Percentiles rank a stretch among this genome's conserved stretches.
phyloP scores from a whole-genome alignment of 2,888 invertebrate genomes.

The Cantharis lateralis region DNA sequence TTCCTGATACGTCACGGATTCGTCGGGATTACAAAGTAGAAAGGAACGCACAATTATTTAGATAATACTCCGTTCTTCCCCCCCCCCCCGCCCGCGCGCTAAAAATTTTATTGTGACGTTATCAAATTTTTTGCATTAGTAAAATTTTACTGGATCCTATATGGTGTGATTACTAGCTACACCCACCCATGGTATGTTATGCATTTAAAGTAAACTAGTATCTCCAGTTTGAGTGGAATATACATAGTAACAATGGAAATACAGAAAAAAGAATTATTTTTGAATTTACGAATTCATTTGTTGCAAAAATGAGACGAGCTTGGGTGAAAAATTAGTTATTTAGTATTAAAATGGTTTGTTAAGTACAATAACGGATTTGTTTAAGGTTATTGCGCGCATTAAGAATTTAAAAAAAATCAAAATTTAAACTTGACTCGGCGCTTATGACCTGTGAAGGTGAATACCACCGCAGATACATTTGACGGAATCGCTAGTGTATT shows the following conservation, averaged over 20 bases:
- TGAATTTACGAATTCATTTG: background rate
- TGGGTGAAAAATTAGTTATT: background rate
- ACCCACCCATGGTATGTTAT: background rate
- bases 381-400: background rate
- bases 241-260: background rate
- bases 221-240: background rate
- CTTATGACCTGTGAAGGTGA: conserved; percentile 5
- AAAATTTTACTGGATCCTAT: background rate
- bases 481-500: conserved; percentile 43
- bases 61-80: too few relatives aligned
- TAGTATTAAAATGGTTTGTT: background rate
- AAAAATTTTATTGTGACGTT: too few relatives aligned
- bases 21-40: too few relatives aligned
- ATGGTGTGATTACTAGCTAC: background rate
- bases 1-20: too few relatives aligned
- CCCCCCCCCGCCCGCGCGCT: too few relatives aligned
- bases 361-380: background rate
- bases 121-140: too few relatives aligned
- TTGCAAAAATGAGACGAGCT: background rate
- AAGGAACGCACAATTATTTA: too few relatives aligned
- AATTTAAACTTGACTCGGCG: conserved; percentile 3
- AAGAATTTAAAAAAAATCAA: background rate
- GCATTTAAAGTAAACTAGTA: background rate
- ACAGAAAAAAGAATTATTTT: background rate
- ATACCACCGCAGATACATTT: conserved; percentile 33